Percentiles rank a stretch among this genome's conserved stretches.
These are phyloP conservation scores for Edolisoma coerulescens DNA, from an alignment of 2,113 vertebrate genomes.

Conservation along the genomic window DNA sequence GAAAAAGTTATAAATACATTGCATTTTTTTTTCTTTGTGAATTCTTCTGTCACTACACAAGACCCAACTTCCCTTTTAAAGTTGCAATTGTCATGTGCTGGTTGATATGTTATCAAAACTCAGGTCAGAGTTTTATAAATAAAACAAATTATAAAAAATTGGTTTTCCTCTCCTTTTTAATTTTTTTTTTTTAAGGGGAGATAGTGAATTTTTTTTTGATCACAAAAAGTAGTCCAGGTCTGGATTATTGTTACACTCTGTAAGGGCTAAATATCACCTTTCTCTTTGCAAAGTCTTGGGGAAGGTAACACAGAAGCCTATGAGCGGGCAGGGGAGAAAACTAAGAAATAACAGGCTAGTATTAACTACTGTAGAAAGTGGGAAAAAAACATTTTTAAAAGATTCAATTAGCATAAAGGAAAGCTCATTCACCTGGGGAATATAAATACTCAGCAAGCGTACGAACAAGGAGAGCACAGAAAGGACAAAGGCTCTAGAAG, in stretches of 20 bases:
- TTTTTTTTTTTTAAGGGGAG: neutral
- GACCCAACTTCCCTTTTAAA: neutral
- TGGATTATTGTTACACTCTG: neutral
- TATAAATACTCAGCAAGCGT: neutral
- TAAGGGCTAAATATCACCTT: neutral
- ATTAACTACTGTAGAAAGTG: neutral
- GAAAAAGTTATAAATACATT: neutral
- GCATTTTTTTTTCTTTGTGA: accelerated
- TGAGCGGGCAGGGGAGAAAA: neutral
- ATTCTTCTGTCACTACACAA: neutral
- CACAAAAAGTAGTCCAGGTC: neutral
- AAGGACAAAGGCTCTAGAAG: neutral
- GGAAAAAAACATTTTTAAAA: neutral
- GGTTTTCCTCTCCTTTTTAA: accelerated
- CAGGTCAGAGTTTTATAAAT: neutral
- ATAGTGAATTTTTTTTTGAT: neutral
- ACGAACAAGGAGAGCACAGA: neutral
- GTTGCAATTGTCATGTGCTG: neutral
- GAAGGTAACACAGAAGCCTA: neutral
- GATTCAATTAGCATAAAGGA: neutral
- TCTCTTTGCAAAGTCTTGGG: neutral
- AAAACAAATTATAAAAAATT: neutral
- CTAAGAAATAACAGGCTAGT: neutral
- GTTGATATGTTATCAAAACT: neutral
- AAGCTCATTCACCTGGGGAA: neutral